Conservation (phyloP, 2,797 vertebrate genomes). For the Numenius phaeopus region DNA sequence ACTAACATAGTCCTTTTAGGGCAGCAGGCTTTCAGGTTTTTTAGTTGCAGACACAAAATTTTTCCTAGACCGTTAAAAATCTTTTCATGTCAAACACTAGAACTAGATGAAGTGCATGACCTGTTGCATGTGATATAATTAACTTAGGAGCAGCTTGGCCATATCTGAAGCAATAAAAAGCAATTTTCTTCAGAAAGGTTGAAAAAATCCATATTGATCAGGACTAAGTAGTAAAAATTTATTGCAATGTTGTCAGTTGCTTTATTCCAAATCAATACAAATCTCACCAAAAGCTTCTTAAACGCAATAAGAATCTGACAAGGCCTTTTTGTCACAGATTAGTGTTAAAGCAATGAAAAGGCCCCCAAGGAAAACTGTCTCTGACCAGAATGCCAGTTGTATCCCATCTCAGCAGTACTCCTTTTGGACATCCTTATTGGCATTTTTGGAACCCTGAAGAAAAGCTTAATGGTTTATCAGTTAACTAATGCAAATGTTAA, state of each 20-base stretch:
- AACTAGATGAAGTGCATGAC: slow-evolving; percentile 71
- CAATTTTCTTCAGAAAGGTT: slow-evolving; percentile 86
- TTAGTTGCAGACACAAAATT: background rate
- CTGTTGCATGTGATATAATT: slow-evolving; percentile 83
- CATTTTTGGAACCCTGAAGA: slow-evolving; percentile 9
- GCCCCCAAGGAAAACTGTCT: slow-evolving; percentile 78
- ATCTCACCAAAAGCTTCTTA: slow-evolving; percentile 86
- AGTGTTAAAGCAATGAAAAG: slow-evolving; percentile 83
- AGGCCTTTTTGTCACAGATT: slow-evolving; percentile 85
- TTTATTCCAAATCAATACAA: slow-evolving; percentile 88
- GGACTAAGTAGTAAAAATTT: slow-evolving; percentile 90
- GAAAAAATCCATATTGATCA: slow-evolving; percentile 91
- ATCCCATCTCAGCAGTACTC: slow-evolving; percentile 35
- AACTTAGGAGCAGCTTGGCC: slow-evolving; percentile 77
- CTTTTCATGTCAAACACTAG: background rate
- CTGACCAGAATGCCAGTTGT: slow-evolving; percentile 56
- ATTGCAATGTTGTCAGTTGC: slow-evolving; percentile 85
- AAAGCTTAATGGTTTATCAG: slow-evolving; percentile 10
- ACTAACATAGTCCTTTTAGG: background rate
- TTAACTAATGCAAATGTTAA: slow-evolving; percentile 36
- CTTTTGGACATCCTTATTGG: slow-evolving; percentile 59
- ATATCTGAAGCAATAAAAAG: slow-evolving; percentile 82
- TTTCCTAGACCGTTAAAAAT: slow-evolving; percentile 16
- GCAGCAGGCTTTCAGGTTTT: background rate
- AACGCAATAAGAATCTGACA: slow-evolving; percentile 84